These are phyloP conservation scores for Portunus trituberculatus DNA, from an alignment of 1,140 invertebrate species.

Conservation along the genomic window DNA sequence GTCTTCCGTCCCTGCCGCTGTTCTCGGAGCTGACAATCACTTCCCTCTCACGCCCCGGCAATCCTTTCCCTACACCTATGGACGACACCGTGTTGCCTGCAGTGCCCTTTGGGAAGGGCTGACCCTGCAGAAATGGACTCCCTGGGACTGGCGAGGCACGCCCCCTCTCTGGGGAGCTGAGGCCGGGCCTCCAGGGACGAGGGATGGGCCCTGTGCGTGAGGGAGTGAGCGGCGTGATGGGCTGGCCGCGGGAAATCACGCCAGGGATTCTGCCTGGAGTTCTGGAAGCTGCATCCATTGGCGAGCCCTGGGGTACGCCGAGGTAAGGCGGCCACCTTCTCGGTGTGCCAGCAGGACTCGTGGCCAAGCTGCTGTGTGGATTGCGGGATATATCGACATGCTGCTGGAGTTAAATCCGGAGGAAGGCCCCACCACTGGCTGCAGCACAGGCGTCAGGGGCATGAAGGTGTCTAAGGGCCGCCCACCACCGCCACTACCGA, in stretches of 20 bases:
- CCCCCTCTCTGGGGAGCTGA: slow-evolving; percentile 27
- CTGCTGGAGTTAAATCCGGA: slow-evolving; percentile 41
- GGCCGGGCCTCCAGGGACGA: slow-evolving; percentile 47
- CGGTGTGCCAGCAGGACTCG: slow-evolving; percentile 23
- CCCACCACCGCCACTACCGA: not conserved
- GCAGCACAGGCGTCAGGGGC: slow-evolving; percentile 43
- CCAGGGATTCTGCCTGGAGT: slow-evolving; percentile 40
- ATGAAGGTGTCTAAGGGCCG: slow-evolving; percentile 3
- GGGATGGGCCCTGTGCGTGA: slow-evolving; percentile 30
- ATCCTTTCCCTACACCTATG: not conserved
- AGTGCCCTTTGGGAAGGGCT: slow-evolving; percentile 43
- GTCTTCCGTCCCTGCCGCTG: not conserved
- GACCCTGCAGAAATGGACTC: slow-evolving; percentile 39
- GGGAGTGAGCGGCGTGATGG: slow-evolving; percentile 50
- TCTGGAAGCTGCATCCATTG: not conserved
- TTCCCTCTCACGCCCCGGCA: slow-evolving; percentile 27
- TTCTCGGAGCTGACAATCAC: not conserved
- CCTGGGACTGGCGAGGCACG: not conserved
- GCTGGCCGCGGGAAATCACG: slow-evolving; percentile 39
- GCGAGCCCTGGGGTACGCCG: slow-evolving; percentile 35
- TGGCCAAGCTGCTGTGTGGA: slow-evolving; percentile 5
- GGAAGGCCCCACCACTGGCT: not conserved
- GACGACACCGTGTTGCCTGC: not conserved
- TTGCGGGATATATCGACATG: slow-evolving; percentile 21
- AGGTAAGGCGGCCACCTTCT: slow-evolving; percentile 46